These are phyloP conservation scores for Hippocampus kuda DNA, from an alignment of 2,797 vertebrate species.

Conservation along the genomic window DNA sequence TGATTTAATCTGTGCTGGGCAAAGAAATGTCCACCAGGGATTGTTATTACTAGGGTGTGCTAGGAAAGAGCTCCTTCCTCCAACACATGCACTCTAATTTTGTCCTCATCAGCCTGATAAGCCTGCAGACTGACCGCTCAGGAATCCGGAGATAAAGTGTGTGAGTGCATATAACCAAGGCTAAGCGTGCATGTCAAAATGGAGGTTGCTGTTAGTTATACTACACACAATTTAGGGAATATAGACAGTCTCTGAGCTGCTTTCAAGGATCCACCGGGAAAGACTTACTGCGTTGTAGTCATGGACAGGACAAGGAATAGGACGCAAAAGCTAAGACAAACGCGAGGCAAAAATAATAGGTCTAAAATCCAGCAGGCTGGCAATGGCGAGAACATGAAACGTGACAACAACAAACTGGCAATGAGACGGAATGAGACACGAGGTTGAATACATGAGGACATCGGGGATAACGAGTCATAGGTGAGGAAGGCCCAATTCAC, in stretches of 20 bases:
- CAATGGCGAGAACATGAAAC: no score
- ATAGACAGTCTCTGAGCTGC: slow-evolving; percentile 3
- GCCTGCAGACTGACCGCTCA: slow-evolving; percentile 43
- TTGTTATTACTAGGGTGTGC: slow-evolving; percentile 47
- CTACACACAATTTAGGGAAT: slow-evolving; percentile 25
- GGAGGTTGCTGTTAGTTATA: slow-evolving; percentile 17
- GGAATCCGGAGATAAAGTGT: slow-evolving; percentile 43
- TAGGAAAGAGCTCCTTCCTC: slow-evolving; percentile 41
- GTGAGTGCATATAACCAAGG: slow-evolving; percentile 20
- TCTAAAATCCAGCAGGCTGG: no score
- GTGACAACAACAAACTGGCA: no score
- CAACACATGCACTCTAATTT: slow-evolving; percentile 28
- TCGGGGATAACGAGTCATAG: no score
- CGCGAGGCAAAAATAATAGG: no score
- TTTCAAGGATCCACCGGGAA: neutral
- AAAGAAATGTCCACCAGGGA: slow-evolving; percentile 46
- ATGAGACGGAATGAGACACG: no score
- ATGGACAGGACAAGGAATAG: neutral
- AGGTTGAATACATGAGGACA: no score
- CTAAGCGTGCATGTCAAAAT: slow-evolving; percentile 25
- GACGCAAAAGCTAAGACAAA: neutral
- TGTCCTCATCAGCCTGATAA: slow-evolving; percentile 47
- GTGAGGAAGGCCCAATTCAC: no score
- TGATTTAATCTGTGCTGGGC: slow-evolving; percentile 55
- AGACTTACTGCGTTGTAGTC: neutral